Evolutionary conservation across 2,888 invertebrate species (phyloP).

Genomic region (Parelbella ahira): DNA sequence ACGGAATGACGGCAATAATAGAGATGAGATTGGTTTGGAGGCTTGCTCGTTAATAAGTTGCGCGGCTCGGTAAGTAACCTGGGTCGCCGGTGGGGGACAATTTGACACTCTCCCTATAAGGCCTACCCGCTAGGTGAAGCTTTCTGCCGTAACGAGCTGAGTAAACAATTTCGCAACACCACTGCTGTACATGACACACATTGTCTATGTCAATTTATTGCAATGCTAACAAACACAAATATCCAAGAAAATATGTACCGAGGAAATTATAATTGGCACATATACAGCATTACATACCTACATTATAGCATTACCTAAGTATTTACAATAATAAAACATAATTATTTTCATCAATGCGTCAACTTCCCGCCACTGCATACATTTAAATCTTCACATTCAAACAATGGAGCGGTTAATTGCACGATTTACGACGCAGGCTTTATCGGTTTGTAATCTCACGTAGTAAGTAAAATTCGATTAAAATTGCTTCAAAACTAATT

Average conservation of each 20-base stretch:
- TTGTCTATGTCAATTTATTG: slow-evolving; percentile 18
- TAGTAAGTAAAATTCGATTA: too few species aligned
- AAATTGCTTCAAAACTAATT: too few species aligned
- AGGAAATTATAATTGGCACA: background rate
- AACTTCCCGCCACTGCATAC: too few species aligned
- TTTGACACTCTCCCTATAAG: slow-evolving; percentile 53
- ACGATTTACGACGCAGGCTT: too few species aligned
- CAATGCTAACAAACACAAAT: slow-evolving; percentile 11
- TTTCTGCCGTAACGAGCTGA: slow-evolving; percentile 40
- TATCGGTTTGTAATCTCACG: too few species aligned
- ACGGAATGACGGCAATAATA: background rate
- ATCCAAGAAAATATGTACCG: slow-evolving; percentile 1
- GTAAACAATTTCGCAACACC: slow-evolving; percentile 29
- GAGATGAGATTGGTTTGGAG: background rate
- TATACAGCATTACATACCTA: too few species aligned
- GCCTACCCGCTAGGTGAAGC: slow-evolving; percentile 36
- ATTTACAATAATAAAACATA: too few species aligned
- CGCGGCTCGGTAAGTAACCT: slow-evolving; percentile 9
- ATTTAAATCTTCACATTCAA: too few species aligned
- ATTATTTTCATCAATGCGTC: too few species aligned
- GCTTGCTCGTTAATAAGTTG: background rate
- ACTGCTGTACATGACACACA: slow-evolving; percentile 20
- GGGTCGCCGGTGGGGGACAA: slow-evolving; percentile 32
- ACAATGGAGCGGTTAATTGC: too few species aligned
- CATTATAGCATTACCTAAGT: too few species aligned